phyloP scores from a whole-genome alignment of 2,113 vertebrate genomes.

The Ifrita kowaldi region DNA sequence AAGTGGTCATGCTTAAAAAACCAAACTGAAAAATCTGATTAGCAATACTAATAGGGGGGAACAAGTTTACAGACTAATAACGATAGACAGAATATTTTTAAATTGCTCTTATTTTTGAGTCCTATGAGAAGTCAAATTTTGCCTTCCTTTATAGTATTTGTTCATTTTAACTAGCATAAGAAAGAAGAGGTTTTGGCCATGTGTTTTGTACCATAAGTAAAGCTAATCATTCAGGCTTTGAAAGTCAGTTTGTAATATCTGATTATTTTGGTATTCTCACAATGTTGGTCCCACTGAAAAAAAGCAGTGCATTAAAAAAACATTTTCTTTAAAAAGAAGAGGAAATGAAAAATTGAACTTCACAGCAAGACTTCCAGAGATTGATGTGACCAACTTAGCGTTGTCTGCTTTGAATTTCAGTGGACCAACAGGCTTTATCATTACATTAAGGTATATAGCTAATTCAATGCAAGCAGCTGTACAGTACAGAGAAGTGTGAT shows the following conservation, averaged over 20 bases:
- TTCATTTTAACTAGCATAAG: background rate
- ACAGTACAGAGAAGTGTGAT: background rate
- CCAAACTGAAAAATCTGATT: background rate
- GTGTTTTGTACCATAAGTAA: background rate
- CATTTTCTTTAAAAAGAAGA: background rate
- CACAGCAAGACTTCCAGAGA: background rate
- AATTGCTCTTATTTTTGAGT: background rate
- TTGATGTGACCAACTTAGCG: background rate
- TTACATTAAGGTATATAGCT: background rate
- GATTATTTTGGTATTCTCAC: background rate
- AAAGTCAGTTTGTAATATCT: background rate
- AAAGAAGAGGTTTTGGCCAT: background rate
- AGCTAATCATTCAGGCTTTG: background rate
- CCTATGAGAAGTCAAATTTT: background rate
- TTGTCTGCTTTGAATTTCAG: background rate
- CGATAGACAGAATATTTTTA: background rate
- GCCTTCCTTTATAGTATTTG: background rate
- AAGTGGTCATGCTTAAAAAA: background rate
- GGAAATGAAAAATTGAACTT: background rate
- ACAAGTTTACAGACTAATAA: background rate
- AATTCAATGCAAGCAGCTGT: background rate
- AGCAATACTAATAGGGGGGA: background rate
- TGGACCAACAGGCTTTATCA: background rate
- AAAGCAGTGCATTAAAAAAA: fast-evolving
- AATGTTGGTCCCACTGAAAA: background rate